Conservation (phyloP, 92 coral and sea anemone genomes). For the Epizoanthus illoricatus region DNA sequence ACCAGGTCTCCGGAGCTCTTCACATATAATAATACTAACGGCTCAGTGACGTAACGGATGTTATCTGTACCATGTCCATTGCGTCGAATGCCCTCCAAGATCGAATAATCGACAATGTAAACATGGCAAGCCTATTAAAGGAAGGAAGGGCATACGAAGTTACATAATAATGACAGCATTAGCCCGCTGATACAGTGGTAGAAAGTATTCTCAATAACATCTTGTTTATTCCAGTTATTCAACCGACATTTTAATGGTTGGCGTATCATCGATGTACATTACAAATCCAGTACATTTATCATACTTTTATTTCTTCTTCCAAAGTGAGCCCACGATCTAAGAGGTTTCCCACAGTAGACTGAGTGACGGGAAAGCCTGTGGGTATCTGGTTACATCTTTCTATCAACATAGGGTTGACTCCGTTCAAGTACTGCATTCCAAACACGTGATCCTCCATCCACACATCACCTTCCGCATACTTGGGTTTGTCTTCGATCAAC, state of each 20-base stretch:
- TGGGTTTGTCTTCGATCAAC: constrained; percentile 28
- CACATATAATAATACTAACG: constrained; percentile 28
- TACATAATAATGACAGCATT: neutral
- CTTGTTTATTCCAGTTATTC: neutral
- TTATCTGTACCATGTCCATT: constrained; percentile 27
- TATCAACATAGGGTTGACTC: constrained; percentile 68
- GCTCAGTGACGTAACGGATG: constrained; percentile 33
- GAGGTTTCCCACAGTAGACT: constrained; percentile 44
- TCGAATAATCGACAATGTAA: constrained; percentile 22
- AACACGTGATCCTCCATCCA: constrained; percentile 76
- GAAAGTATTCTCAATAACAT: neutral
- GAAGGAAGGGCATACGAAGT: neutral
- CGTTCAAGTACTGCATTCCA: constrained; percentile 76
- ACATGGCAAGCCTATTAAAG: constrained; percentile 20
- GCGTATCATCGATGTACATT: neutral
- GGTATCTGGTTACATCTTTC: constrained; percentile 62
- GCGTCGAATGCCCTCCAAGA: constrained; percentile 31
- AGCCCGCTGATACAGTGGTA: neutral
- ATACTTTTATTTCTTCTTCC: constrained; percentile 64
- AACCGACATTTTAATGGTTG: too few species aligned
- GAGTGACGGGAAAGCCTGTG: constrained; percentile 60
- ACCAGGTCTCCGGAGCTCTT: constrained; percentile 39
- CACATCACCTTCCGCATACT: constrained; percentile 39
- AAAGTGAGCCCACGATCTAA: constrained; percentile 68
- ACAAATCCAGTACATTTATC: neutral